Conservation (phyloP, 2,113 vertebrate genomes). For the Podarcis raffonei region DNA sequence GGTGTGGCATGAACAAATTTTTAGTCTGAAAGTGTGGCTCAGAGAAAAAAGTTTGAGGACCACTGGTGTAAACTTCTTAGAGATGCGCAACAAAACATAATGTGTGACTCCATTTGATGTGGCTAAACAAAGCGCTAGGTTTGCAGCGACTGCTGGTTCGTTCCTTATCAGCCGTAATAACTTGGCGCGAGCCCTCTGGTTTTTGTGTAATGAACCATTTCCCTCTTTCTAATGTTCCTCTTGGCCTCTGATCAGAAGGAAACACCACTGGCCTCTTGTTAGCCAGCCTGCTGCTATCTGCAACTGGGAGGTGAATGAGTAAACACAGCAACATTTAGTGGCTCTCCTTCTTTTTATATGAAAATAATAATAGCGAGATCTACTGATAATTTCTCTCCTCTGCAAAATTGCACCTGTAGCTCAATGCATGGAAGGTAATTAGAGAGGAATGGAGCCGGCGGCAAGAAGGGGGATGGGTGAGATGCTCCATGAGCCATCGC, state of each 20-base stretch:
- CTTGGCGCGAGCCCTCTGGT: not conserved
- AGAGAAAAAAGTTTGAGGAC: too few relatives aligned
- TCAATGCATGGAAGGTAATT: constrained; percentile 57
- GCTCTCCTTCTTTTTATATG: constrained; percentile 16
- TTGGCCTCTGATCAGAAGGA: constrained; percentile 57
- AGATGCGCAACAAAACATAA: not conserved
- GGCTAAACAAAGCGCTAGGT: accelerated
- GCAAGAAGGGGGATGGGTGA: constrained; percentile 21
- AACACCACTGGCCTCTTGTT: constrained; percentile 42
- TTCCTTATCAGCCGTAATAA: not conserved
- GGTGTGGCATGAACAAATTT: too few relatives aligned
- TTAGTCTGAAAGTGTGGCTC: too few relatives aligned
- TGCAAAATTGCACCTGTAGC: constrained; percentile 49
- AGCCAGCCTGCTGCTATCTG: constrained; percentile 64
- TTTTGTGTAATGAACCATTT: constrained; percentile 5
- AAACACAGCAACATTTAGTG: constrained; percentile 62
- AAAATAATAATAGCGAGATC: constrained; percentile 35
- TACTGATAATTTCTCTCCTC: constrained; percentile 63
- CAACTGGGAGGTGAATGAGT: constrained; percentile 58
- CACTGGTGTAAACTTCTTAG: not conserved
- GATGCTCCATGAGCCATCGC: constrained; percentile 21
- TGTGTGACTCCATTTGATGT: not conserved
- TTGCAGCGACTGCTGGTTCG: not conserved
- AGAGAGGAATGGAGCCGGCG: constrained; percentile 54
- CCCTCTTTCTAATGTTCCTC: constrained; percentile 36